These are phyloP conservation scores for Aethina tumida DNA, from an alignment of 1,140 invertebrate genomes.

Conservation along the genomic window DNA sequence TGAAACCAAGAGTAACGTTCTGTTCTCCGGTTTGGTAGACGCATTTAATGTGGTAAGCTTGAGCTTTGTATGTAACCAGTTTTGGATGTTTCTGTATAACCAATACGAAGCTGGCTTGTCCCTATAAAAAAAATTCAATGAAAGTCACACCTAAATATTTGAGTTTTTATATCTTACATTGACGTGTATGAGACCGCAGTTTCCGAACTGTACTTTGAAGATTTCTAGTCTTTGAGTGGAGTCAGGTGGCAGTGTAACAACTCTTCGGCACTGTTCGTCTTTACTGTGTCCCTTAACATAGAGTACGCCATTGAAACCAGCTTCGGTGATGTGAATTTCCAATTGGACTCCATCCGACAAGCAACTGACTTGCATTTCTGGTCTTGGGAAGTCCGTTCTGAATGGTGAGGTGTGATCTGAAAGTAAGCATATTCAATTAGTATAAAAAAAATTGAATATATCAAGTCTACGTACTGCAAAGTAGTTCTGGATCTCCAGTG, in stretches of 20 bases:
- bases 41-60: constrained; percentile 91
- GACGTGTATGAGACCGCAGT: constrained; percentile 81
- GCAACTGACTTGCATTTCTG: constrained; percentile 80
- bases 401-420: constrained; percentile 38
- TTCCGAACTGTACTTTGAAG: constrained; percentile 87
- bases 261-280: constrained; percentile 75
- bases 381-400: constrained; percentile 73
- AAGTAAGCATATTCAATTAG: no score
- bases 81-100: constrained; percentile 94
- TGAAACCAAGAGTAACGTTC: constrained; percentile 86
- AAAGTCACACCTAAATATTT: background rate
- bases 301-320: constrained; percentile 78
- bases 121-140: constrained; percentile 43
- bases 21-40: constrained; percentile 90
- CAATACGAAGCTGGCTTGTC: constrained; percentile 82
- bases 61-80: constrained; percentile 87
- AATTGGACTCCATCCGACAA: constrained; percentile 86
- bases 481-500: constrained; percentile 54
- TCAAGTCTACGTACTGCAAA: constrained; percentile 56
- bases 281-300: constrained; percentile 93
- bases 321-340: constrained; percentile 64
- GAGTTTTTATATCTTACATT: constrained; percentile 53
- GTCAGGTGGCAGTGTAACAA: constrained; percentile 61
- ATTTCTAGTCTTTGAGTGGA: constrained; percentile 60
- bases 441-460: no score